phyloP scores from a whole-genome alignment of 2,888 invertebrate genomes.

The Nysson spinosus region DNA sequence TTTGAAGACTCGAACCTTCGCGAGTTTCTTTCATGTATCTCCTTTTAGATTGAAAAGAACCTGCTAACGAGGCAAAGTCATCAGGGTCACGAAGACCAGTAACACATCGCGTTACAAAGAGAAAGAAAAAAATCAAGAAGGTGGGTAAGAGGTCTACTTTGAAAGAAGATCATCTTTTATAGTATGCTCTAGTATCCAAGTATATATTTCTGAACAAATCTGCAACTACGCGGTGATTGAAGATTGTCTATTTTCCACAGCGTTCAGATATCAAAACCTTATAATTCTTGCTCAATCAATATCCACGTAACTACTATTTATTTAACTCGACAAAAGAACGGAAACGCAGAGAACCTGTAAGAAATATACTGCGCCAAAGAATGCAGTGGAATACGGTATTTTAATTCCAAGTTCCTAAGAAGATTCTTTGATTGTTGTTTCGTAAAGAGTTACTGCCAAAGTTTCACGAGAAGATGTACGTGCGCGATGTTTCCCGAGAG shows the following conservation, averaged over 20 bases:
- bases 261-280: too few relatives aligned
- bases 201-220: not conserved
- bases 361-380: not conserved
- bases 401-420: not conserved
- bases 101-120: constrained; percentile 20
- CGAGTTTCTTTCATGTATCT: constrained; percentile 23
- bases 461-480: not conserved
- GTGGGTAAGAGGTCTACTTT: constrained; percentile 22
- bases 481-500: constrained; percentile 13
- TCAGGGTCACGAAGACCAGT: constrained; percentile 37
- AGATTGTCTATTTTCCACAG: too few relatives aligned
- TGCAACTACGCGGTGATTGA: constrained; percentile 29
- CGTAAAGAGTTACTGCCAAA: not conserved
- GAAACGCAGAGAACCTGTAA: not conserved
- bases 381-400: not conserved
- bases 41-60: constrained; percentile 21
- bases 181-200: not conserved
- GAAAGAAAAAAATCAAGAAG: constrained; percentile 8
- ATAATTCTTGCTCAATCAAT: too few relatives aligned
- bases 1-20: constrained; percentile 42
- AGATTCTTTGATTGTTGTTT: constrained; percentile 11
- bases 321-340: too few relatives aligned
- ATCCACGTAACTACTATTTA: too few relatives aligned
- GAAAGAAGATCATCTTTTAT: constrained; percentile 16
- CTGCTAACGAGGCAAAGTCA: constrained; percentile 49